These are phyloP conservation scores for Anagyrus pseudococci DNA, from an alignment of 2,888 invertebrate genomes.

Conservation along the genomic window DNA sequence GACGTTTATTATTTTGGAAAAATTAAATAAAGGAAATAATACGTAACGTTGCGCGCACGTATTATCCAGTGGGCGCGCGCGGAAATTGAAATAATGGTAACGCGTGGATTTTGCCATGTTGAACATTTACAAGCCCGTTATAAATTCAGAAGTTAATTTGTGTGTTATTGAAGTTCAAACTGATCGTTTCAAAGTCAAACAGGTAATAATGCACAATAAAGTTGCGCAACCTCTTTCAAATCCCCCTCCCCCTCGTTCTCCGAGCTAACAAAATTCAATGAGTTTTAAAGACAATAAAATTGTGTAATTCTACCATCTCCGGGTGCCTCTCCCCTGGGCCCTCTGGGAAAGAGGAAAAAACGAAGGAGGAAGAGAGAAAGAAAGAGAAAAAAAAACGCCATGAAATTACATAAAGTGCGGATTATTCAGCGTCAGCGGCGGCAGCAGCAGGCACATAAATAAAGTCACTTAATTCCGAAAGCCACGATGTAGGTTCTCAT, in stretches of 20 bases:
- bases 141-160: not conserved
- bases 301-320: slow-evolving; percentile 15
- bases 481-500: slow-evolving; percentile 9
- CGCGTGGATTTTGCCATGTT: too few species aligned
- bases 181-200: slow-evolving; percentile 8
- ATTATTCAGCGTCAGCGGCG: not conserved
- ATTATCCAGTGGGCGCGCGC: not conserved
- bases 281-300: slow-evolving; percentile 16
- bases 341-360: too few species aligned
- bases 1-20: too few species aligned
- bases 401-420: not conserved
- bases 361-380: too few species aligned
- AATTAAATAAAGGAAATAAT: too few species aligned
- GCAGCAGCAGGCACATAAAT: too few species aligned
- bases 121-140: not conserved
- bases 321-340: too few species aligned
- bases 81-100: not conserved
- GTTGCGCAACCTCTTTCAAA: slow-evolving; percentile 2
- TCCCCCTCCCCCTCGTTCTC: too few species aligned
- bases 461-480: slow-evolving; percentile 3
- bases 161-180: not conserved
- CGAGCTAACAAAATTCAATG: slow-evolving; percentile 13
- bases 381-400: not conserved
- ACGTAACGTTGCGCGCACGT: not conserved
- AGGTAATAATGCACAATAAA: too few species aligned